Evolutionary conservation across 2,888 invertebrate species (phyloP).

Genomic region (Pelosia muscerda): DNA sequence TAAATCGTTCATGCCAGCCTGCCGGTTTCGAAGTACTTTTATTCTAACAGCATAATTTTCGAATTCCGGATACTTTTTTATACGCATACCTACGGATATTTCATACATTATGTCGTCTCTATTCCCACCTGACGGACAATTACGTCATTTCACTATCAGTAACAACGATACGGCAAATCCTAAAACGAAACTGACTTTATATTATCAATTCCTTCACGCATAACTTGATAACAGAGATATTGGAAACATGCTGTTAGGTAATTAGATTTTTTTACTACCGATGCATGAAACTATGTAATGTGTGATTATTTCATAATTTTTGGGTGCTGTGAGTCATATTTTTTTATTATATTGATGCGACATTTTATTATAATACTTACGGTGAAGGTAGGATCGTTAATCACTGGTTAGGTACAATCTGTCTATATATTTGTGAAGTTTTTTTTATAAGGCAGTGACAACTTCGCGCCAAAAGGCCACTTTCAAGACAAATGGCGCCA

Average conservation of each 20-base stretch:
- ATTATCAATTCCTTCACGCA: constrained; percentile 11
- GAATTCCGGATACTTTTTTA: background rate
- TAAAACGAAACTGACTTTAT: background rate
- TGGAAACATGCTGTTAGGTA: constrained; percentile 1
- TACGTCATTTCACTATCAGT: background rate
- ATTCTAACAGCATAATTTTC: too few relatives aligned
- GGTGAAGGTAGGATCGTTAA: background rate
- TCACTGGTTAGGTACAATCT: background rate
- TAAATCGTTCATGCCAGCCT: too few relatives aligned
- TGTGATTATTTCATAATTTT: constrained; percentile 73
- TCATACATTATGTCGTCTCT: background rate
- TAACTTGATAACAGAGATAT: constrained; percentile 38
- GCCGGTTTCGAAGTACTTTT: too few relatives aligned
- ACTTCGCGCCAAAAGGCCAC: background rate
- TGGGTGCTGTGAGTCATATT: constrained; percentile 44
- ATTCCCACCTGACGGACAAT: background rate
- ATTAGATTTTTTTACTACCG: constrained; percentile 23
- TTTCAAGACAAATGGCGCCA: background rate
- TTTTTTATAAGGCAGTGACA: constrained; percentile 1
- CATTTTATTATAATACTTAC: background rate
- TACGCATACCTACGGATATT: too few relatives aligned
- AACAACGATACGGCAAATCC: constrained; percentile 4
- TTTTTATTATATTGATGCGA: constrained; percentile 14
- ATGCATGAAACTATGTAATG: constrained; percentile 56
- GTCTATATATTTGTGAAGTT: background rate